Evolutionary conservation across 1,140 invertebrate species (phyloP), one percentile per base, ranked within the genome.

Genomic region (Drosophila ambigua): DNA sequence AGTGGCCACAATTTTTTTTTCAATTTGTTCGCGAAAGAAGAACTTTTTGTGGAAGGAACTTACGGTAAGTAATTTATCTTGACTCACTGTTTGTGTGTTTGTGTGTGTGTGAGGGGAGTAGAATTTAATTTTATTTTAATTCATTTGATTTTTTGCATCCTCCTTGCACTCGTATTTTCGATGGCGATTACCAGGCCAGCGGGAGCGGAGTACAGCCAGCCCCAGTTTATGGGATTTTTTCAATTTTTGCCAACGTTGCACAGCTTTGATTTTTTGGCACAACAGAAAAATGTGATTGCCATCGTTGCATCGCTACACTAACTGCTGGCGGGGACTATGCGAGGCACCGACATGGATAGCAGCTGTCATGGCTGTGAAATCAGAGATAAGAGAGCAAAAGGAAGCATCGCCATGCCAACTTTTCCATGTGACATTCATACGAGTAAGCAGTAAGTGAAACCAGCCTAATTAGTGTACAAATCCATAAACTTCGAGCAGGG

Each of bases 21-120:
- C 72, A 74, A 81, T 67, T 84, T 85, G 77, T 85, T 66, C 63
- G 82, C 72, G 49, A 76, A 76, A 52, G 35, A 13, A 13, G 35
- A 39, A 39, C 35, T 39, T 39, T 57, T 75, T 65, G 72, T 60
- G 53, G 63, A 54, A 53, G 35, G 59, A 78, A 78, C 66, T 88
- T 87, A 82, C 74, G 75, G 72, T 82, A 82, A 88, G 82, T 82
- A 77, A 82, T 85, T 85, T 82, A 88, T 87, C 83, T 87, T 87
- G 78, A 64, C 28, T 80, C 35, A 51, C 15, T 46, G 43, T 23
- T 48, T 31, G 24, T 28, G 54, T 51, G 43, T 52, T 39, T 64
- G 46, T 43, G 20, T 31, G 41, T 55, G 45, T 71, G 41, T 62
- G 28, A 41, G 20, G 20, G 39, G 16, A 8, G 45, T 24, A 31